These are phyloP conservation scores for Apamea anceps DNA, from an alignment of 2,888 invertebrate genomes.

Conservation along the genomic window DNA sequence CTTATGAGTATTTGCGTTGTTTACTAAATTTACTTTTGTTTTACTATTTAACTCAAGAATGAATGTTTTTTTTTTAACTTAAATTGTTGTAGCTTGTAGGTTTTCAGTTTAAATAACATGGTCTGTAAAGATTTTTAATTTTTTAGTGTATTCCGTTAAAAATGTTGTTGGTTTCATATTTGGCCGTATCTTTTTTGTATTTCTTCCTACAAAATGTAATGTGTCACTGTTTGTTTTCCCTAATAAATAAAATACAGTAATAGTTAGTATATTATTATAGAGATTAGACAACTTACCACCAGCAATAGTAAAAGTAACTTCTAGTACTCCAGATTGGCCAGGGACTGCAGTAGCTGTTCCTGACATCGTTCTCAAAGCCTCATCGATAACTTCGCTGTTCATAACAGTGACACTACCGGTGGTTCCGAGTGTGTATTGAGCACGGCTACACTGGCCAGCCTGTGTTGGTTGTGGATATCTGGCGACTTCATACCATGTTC, in stretches of 20 bases:
- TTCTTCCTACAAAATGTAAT: too few relatives aligned
- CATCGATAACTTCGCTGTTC: constrained; percentile 81
- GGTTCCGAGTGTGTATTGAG: constrained; percentile 82
- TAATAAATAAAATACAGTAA: neutral
- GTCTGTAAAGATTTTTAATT: too few relatives aligned
- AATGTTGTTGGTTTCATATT: too few relatives aligned
- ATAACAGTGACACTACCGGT: constrained; percentile 67
- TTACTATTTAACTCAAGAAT: too few relatives aligned
- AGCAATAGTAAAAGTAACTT: constrained; percentile 88
- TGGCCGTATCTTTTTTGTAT: too few relatives aligned
- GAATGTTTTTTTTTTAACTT: neutral
- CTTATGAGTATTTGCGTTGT: too few relatives aligned
- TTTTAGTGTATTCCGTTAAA: too few relatives aligned
- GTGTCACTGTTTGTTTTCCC: too few relatives aligned
- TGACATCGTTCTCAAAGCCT: constrained; percentile 84
- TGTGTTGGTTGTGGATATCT: constrained; percentile 91
- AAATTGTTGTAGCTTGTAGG: neutral
- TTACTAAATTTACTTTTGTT: too few relatives aligned
- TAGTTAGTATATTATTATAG: neutral
- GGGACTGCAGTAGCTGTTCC: constrained; percentile 85
- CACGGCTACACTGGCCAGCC: constrained; percentile 91
- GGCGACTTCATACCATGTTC: constrained; percentile 91
- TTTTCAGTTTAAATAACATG: too few relatives aligned
- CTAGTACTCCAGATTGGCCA: constrained; percentile 87
- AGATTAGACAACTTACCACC: constrained; percentile 82